Evolutionary conservation across 2,888 invertebrate genomes (phyloP).

Genomic region (Drosophila multiciliata): DNA sequence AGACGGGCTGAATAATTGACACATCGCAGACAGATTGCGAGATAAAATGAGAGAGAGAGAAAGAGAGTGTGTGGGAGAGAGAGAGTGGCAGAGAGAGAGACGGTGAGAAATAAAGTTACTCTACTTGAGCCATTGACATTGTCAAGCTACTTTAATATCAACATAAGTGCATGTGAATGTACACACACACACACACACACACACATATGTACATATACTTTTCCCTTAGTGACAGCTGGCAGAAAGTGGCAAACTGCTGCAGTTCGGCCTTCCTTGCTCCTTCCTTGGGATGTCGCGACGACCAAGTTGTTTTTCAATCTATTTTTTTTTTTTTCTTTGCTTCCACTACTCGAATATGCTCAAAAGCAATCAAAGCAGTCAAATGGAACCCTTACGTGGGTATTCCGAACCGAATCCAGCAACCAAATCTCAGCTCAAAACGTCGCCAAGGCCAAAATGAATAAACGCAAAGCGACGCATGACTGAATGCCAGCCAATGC

Average conservation of each 20-base stretch:
- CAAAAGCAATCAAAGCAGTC: conserved; percentile 68
- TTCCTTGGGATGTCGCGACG: conserved; percentile 16
- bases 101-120: neutral
- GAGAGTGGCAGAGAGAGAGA: neutral
- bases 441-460: conserved; percentile 56
- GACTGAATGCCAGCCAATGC: conserved; percentile 59
- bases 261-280: conserved; percentile 29
- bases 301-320: neutral
- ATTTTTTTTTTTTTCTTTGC: neutral
- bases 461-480: conserved; percentile 70
- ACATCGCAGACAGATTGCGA: conserved; percentile 7
- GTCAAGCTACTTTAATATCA: conserved; percentile 60
- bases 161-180: conserved; percentile 21
- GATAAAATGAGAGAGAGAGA: neutral
- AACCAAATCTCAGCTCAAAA: conserved; percentile 23
- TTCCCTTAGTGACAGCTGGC: conserved; percentile 50
- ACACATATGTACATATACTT: conserved; percentile 4
- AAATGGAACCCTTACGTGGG: conserved; percentile 68
- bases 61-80: neutral
- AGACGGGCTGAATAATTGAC: conserved; percentile 27
- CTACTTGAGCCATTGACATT: conserved; percentile 29
- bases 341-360: conserved; percentile 27
- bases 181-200: neutral
- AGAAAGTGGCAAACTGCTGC: conserved; percentile 72
- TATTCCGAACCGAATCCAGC: conserved; percentile 43